Conservation (phyloP, 1,140 invertebrate species). For the Apocrypta bakeri region DNA sequence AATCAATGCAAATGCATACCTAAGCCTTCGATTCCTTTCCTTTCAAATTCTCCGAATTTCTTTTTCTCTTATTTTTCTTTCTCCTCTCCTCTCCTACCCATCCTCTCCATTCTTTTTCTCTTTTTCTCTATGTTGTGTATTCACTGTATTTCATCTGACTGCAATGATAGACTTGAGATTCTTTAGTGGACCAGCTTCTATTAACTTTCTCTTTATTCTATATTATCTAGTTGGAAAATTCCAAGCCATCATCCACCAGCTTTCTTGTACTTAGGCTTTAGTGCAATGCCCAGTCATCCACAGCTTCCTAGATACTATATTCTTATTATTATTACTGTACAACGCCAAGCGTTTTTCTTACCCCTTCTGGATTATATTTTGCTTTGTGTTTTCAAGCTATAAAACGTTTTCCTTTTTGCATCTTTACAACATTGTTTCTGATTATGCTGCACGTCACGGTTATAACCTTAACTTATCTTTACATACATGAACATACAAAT, state of each 20-base stretch:
- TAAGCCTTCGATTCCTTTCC: slow-evolving; percentile 54
- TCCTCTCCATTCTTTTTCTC: slow-evolving; percentile 17
- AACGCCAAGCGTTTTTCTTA: slow-evolving; percentile 20
- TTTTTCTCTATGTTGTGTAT: slow-evolving; percentile 46
- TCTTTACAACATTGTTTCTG: neutral
- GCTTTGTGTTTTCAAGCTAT: slow-evolving; percentile 15
- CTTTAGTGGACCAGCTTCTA: slow-evolving; percentile 49
- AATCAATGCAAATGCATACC: slow-evolving; percentile 53
- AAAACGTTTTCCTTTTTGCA: neutral
- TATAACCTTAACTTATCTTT: neutral
- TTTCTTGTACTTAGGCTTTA: slow-evolving; percentile 4
- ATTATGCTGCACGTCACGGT: slow-evolving; percentile 32
- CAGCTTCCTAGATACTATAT: neutral
- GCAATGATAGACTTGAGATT: slow-evolving; percentile 42
- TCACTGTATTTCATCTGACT: slow-evolving; percentile 41
- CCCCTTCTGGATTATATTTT: neutral
- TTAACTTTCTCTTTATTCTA: neutral
- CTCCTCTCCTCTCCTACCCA: slow-evolving; percentile 40
- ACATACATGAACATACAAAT: too few relatives aligned
- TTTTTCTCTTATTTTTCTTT: slow-evolving; percentile 36
- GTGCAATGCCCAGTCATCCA: neutral
- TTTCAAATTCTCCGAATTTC: slow-evolving; percentile 50
- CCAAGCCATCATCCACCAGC: neutral
- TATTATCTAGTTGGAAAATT: slow-evolving; percentile 5
- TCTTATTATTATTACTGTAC: slow-evolving; percentile 3